Evolutionary conservation across 2,797 vertebrate genomes (phyloP), one percentile per base, ranked within the genome.

Genomic region (Buphagus erythrorhynchus): DNA sequence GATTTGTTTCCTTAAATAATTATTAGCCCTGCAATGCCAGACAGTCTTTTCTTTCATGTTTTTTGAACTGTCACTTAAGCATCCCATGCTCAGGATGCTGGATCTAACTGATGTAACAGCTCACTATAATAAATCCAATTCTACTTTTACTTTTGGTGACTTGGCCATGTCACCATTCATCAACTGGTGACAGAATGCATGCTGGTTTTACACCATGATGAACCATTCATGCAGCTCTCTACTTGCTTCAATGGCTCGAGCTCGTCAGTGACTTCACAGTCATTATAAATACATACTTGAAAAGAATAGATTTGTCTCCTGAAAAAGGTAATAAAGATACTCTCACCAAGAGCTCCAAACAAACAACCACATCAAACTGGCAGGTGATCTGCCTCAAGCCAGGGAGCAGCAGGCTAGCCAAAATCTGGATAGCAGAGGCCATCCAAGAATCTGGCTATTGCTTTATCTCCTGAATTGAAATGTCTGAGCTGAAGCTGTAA

Each of bases 1-100:
- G 58, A 94, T 85, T 93, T 90, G 48, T 82, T 92, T 62, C 62
- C 71, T 42, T 55, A 86, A 81, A 73, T 36, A 86, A 87, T 46
- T 67, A 85, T 51, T 73, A 92, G 48, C 49, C 52, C 71, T 73
- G 63, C 3, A 11, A 79, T 46, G 48, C 55, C 72, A 55, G 62
- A 40, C 20, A 33, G 40, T 43, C 63, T 86, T 88, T 75, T 66
- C 33, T 81, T 40, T 58, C 16, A 13, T 16, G 58, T 52, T 81
- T 91, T 92, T 74, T 77, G 49, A 86, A 88, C 19, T 45, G 46
- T 21, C 73, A 84, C 40, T 55, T 38, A 66, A 72, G 51, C 31
- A 68, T 18, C 29, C 24, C 38, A 19, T 24, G 62, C 51, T 85
- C 33, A 48, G 77, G n/a, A 55, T 66, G 59, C 40, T 59, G 80